phyloP scores from a whole-genome alignment of 2,797 vertebrate genomes.

The Pseudocheirus occidentalis region DNA sequence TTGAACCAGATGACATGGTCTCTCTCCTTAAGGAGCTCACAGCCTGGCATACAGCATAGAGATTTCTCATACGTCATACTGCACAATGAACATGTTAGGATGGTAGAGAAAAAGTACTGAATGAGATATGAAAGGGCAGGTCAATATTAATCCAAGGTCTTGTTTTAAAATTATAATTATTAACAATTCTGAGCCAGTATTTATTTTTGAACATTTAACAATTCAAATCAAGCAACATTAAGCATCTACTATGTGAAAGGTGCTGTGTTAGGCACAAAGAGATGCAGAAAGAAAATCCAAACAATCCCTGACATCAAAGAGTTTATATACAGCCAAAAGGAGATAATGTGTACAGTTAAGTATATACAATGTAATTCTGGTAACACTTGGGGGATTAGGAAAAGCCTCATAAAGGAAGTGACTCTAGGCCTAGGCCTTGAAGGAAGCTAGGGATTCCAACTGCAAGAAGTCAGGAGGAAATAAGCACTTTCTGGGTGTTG shows the following conservation, averaged over 20 bases:
- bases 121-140: background rate
- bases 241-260: background rate
- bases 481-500: background rate
- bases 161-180: background rate
- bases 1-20: background rate
- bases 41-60: background rate
- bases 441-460: background rate
- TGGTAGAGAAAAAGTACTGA: background rate
- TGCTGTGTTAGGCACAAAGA: background rate
- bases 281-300: background rate
- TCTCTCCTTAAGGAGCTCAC: background rate
- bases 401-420: background rate
- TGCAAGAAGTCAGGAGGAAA: background rate
- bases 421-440: background rate
- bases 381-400: background rate
- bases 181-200: background rate
- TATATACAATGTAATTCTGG: background rate
- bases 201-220: background rate
- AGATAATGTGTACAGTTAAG: background rate
- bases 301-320: background rate
- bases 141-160: background rate
- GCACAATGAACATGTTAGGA: background rate
- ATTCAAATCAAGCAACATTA: background rate
- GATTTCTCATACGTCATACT: background rate
- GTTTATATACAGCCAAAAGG: background rate